Evolutionary conservation across 2,888 invertebrate genomes (phyloP).

Genomic region (Zelleria hepariella): DNA sequence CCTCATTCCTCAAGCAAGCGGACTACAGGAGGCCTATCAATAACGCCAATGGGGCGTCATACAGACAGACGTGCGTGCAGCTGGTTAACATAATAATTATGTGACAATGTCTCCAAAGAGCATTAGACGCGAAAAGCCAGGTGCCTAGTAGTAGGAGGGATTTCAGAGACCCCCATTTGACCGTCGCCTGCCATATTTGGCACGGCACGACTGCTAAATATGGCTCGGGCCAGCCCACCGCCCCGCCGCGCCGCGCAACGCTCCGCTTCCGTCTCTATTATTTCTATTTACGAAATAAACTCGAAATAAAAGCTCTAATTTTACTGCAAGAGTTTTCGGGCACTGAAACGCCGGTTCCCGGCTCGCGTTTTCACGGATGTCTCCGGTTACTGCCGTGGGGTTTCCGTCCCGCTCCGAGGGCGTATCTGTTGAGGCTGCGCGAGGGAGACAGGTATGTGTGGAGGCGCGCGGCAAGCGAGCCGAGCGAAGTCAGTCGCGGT

Average conservation of each 20-base stretch:
- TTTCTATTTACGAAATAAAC: slow-evolving; percentile 72
- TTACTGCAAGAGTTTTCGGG: slow-evolving; percentile 64
- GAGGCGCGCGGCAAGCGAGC: slow-evolving; percentile 50
- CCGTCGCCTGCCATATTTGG: slow-evolving; percentile 86
- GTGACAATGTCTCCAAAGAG: slow-evolving; percentile 64
- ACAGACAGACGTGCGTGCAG: neutral
- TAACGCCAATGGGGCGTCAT: neutral
- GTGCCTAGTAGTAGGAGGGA: slow-evolving; percentile 76
- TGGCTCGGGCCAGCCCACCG: slow-evolving; percentile 82
- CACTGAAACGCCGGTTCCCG: slow-evolving; percentile 63
- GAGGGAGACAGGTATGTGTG: slow-evolving; percentile 50
- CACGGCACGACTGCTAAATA: slow-evolving; percentile 83
- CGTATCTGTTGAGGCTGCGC: slow-evolving; percentile 25
- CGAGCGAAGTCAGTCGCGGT: slow-evolving; percentile 71
- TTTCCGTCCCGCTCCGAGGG: slow-evolving; percentile 41
- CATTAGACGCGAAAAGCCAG: slow-evolving; percentile 69
- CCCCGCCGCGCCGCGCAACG: slow-evolving; percentile 33
- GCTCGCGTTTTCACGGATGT: slow-evolving; percentile 62
- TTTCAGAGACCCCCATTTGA: slow-evolving; percentile 85
- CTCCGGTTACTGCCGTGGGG: slow-evolving; percentile 61
- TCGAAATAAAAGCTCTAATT: slow-evolving; percentile 69
- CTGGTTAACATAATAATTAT: slow-evolving; percentile 28
- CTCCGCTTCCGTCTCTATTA: slow-evolving; percentile 69
- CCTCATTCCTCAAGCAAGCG: neutral
- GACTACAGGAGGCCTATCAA: neutral